Evolutionary conservation across 1,140 invertebrate genomes (phyloP).

Genomic region (Drosophila bifasciata): DNA sequence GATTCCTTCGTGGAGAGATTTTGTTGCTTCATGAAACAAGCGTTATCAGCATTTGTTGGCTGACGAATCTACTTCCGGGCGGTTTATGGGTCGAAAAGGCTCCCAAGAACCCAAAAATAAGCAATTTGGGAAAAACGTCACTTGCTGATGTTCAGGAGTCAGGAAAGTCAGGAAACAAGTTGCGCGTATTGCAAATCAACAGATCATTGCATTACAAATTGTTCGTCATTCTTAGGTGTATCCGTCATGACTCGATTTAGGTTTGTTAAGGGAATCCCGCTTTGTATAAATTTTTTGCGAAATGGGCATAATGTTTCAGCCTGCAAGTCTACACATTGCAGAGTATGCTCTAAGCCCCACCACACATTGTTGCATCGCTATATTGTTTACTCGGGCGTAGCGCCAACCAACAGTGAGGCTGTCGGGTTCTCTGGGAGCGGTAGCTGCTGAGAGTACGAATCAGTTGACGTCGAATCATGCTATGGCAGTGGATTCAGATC

Average conservation of each 20-base stretch:
- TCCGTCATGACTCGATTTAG: not conserved
- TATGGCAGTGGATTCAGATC: too few species aligned
- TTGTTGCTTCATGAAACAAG: not conserved
- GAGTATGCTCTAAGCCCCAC: too few species aligned
- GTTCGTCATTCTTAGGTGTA: not conserved
- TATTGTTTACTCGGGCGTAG: too few species aligned
- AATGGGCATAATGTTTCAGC: slow-evolving; percentile 3
- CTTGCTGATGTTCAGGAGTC: not conserved
- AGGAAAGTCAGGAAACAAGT: not conserved
- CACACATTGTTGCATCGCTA: too few species aligned
- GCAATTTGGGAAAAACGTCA: not conserved
- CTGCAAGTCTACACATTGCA: too few species aligned
- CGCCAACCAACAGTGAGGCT: too few species aligned
- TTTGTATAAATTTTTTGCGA: slow-evolving; percentile 4
- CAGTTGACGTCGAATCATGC: too few species aligned
- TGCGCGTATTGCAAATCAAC: not conserved
- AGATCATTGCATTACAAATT: not conserved
- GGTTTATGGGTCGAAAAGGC: not conserved
- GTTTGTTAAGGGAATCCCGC: not conserved
- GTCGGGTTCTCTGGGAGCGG: too few species aligned
- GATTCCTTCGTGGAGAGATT: slow-evolving; percentile 11
- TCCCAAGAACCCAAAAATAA: not conserved
- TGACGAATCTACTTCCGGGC: slow-evolving; percentile 5
- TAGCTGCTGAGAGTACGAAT: too few species aligned
- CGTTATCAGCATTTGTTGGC: slow-evolving; percentile 8